These are phyloP conservation scores for Nephrotoma flavescens DNA, from an alignment of 2,888 invertebrate genomes.

Conservation along the genomic window DNA sequence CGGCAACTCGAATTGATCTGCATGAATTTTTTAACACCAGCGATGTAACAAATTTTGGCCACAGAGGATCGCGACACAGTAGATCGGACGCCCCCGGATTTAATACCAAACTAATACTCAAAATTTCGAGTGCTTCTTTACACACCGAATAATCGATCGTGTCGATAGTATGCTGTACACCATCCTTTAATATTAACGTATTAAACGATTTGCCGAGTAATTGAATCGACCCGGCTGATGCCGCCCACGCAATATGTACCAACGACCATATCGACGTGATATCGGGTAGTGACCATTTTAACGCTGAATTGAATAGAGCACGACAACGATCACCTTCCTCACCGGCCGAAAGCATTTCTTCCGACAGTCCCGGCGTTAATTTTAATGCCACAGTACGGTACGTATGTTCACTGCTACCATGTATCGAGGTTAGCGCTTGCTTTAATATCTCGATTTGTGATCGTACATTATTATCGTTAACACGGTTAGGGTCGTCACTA, in stretches of 20 bases:
- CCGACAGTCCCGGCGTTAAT: slow-evolving; percentile 65
- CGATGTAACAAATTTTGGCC: slow-evolving; percentile 81
- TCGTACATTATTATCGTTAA: slow-evolving; percentile 27
- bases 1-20: slow-evolving; percentile 39
- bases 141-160: slow-evolving; percentile 57
- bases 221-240: slow-evolving; percentile 57
- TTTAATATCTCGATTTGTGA: slow-evolving; percentile 47
- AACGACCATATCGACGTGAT: slow-evolving; percentile 56
- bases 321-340: slow-evolving; percentile 36
- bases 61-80: slow-evolving; percentile 65
- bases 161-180: slow-evolving; percentile 42
- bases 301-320: slow-evolving; percentile 38
- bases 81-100: slow-evolving; percentile 76
- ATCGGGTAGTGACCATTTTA: slow-evolving; percentile 58
- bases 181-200: background rate
- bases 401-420: slow-evolving; percentile 76
- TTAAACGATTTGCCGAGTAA: slow-evolving; percentile 32
- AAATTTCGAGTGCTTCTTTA: slow-evolving; percentile 83
- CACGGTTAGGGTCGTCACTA: slow-evolving; percentile 38
- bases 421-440: slow-evolving; percentile 62
- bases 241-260: slow-evolving; percentile 65
- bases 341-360: slow-evolving; percentile 41
- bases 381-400: slow-evolving; percentile 70
- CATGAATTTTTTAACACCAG: slow-evolving; percentile 72
- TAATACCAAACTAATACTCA: slow-evolving; percentile 77